Percentiles rank a stretch among this genome's conserved stretches.
Evolutionary conservation across 2,888 invertebrate species (phyloP).

Genomic region (Napeogenes sylphis): DNA sequence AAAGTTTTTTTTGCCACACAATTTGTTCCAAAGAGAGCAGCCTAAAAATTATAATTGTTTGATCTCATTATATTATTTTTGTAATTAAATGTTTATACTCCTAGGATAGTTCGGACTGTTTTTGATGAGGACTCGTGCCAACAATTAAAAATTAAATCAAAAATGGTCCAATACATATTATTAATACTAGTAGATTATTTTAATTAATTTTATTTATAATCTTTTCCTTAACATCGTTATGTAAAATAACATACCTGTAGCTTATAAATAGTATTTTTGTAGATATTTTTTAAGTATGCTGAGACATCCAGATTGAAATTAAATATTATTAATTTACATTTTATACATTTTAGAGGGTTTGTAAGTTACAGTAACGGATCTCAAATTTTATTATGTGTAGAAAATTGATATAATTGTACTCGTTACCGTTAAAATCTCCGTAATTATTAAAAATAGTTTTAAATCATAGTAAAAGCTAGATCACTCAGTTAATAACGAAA

Average conservation of each 20-base stretch:
- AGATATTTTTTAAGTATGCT: neutral
- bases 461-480: slow-evolving; percentile 3
- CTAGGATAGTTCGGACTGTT: slow-evolving; percentile 29
- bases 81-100: slow-evolving; percentile 63
- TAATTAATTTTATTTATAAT: neutral
- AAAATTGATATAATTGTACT: slow-evolving; percentile 1
- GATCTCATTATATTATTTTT: slow-evolving; percentile 75
- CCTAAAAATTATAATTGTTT: slow-evolving; percentile 76
- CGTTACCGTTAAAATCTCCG: slow-evolving; percentile 3
- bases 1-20: slow-evolving; percentile 34
- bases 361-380: slow-evolving; percentile 2
- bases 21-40: slow-evolving; percentile 78
- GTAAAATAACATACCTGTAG: neutral
- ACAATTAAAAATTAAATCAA: slow-evolving; percentile 42
- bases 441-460: neutral
- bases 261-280: slow-evolving; percentile 6
- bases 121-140: slow-evolving; percentile 59
- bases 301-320: neutral
- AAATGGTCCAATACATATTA: slow-evolving; percentile 25
- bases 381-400: neutral
- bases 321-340: slow-evolving; percentile 1
- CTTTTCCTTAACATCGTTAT: slow-evolving; percentile 13
- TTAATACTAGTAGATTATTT: neutral
- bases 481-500: slow-evolving; percentile 2
- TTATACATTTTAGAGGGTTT: slow-evolving; percentile 2